Base-by-base conservation (phyloP, 2,888 invertebrate genomes). In the Drosophila tanythrix region DNA sequence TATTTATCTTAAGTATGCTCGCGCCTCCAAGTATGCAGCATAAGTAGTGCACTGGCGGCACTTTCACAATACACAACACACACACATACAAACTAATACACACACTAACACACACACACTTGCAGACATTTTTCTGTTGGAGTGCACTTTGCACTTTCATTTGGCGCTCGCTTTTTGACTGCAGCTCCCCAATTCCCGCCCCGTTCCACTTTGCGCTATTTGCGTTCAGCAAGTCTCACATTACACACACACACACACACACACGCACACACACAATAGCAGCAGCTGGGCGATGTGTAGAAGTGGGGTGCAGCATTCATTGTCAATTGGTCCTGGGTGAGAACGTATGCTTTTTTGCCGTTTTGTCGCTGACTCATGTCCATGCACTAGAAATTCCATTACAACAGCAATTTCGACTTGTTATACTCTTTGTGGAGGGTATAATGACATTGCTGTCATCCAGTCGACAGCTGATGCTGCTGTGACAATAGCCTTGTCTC, bases 61-160 rank as follows among this genome's bases (percentile, higher is more conserved):
- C 68, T 61, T 77, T 36, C 50, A 66, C 59, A 50, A 68, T 29
- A 25, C 36, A 10, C 35, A 46, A 51, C n/a, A n/a, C 57, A 50
- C 51, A 60, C 46, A 71, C 53, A 70, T 13, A 33, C 38, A 13
- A 31, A 36, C 33, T 33, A 33, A 33, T 33, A 33, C 18, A 52
- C 48, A 25, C 25, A 48, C 31, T 7, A 25, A 56, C 38, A 58
- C 55, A 38, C 15, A n/a, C 29, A 51, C 73, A 69, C 60, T n/a
- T 21, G 15, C 46, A 46, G 2, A 15, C 8, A 25, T 46, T 40
- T 57, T 73, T 62, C 52, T 77, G 46, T 62, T 76, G 69, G 73
- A 88, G 85, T 89, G 85, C 90, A 88, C 88, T 85, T 89, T 85
- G 81, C 83, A 89, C 88, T 84, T 84, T 89, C 86, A 85, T 88